Evolutionary conservation across 2,888 invertebrate species (phyloP), one percentile per base, ranked within the genome.

Genomic region (Chrysolina oricalcia): DNA sequence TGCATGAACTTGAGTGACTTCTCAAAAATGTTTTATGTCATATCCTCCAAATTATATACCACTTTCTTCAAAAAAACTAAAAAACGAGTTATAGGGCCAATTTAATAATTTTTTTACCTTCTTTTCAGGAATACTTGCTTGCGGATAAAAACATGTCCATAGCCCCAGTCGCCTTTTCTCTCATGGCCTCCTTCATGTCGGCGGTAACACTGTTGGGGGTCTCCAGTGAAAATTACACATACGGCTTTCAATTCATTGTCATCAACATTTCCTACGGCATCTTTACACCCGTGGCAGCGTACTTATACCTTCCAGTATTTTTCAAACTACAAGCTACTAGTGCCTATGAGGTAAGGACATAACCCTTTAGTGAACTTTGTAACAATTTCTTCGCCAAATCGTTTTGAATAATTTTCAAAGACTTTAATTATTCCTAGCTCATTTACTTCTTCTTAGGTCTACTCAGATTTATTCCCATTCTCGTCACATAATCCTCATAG

Each of bases 171-270:
- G 94, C 96, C 5, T 95, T 97, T 79, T 97, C 97, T 2, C 88
- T 97, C 74, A 96, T 97, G 94, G 96, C 97, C n/a, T 96, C 96
- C 53, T 97, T 97, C 87, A 96, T 97, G 94, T 97, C 97, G 0
- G 96, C 97, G 43, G 93, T 97, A 70, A 96, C 96, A 0, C 87
- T 97, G 53, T 90, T 98, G n/a, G 97, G 97, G 17, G 95, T 97
- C 2, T 95, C 96, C 43, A 92, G 95, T 68, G 97, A 98, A 88
- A 95, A 93, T 86, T 97, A 97, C 88, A 93, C 93, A 81, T 94
- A 92, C 85, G 97, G 97, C 69, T 93, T 95, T 79, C 93, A 94
- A 85, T 96, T 97, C 88, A 90, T 94, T 15, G 89, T 94, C 21
- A 94, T 96, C 64, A 96, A 96, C 86, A 80, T 96, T 64, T 92